Evolutionary conservation across 2,797 vertebrate species (phyloP).

Genomic region (Poliocrania exsul): DNA sequence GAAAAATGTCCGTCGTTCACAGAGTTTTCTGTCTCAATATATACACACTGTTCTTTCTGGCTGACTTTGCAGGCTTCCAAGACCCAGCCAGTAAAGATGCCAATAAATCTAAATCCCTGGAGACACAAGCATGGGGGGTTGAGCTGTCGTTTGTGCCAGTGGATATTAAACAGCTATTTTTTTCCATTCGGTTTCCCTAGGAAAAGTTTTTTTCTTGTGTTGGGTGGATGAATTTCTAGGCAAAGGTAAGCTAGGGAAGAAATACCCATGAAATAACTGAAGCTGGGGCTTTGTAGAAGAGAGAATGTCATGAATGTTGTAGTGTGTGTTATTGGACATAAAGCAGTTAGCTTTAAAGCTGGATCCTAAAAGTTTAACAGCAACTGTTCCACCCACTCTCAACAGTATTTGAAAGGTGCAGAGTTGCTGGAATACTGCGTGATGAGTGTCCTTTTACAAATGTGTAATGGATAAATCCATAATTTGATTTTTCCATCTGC

Average conservation of each 20-base stretch:
- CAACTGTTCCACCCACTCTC: not conserved
- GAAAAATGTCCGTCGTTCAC: conserved; percentile 55
- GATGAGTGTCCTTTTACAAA: conserved; percentile 7
- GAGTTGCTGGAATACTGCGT: not conserved
- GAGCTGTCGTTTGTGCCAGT: conserved; percentile 23
- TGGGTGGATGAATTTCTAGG: conserved; percentile 3
- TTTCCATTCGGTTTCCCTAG: conserved; percentile 32
- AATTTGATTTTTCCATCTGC: conserved; percentile 23
- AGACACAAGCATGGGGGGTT: conserved; percentile 1
- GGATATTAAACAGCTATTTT: conserved; percentile 46
- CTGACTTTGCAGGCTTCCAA: conserved; percentile 32
- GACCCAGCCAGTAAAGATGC: conserved; percentile 50
- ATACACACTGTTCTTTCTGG: conserved; percentile 41
- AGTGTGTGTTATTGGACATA: not conserved
- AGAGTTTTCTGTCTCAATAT: conserved; percentile 52
- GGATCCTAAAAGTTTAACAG: not conserved
- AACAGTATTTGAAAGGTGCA: not conserved
- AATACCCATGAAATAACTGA: not conserved
- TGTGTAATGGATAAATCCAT: not conserved
- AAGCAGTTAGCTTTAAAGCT: conserved; percentile 2
- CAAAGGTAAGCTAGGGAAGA: conserved; percentile 18
- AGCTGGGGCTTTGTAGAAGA: not conserved
- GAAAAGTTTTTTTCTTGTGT: conserved; percentile 43
- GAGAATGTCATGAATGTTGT: not conserved
- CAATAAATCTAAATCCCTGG: conserved; percentile 53